A percentile compares a stretch with the other conserved stretches of the same genome.
These are phyloP conservation scores for Paratrypauchen microcephalus DNA, from an alignment of 2,797 vertebrate genomes.

Conservation along the genomic window DNA sequence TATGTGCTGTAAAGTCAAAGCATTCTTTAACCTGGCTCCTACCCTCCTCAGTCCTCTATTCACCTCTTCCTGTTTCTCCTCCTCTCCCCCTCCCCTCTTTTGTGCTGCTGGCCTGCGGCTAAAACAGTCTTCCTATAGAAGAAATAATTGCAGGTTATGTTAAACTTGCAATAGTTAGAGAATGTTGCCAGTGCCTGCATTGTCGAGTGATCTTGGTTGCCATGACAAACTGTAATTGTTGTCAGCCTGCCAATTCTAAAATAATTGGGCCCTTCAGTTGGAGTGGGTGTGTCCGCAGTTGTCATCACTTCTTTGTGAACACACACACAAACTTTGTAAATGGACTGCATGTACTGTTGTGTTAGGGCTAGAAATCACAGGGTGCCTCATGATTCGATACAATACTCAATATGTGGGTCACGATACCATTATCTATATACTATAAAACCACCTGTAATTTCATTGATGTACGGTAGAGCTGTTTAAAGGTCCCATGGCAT, in stretches of 20 bases:
- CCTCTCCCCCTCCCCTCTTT: constrained; percentile 14
- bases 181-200: constrained; percentile 8
- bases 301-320: constrained; percentile 34
- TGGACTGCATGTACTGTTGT: background rate
- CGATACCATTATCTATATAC: no score
- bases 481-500: no score
- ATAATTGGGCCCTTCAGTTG: constrained; percentile 40
- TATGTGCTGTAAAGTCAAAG: background rate
- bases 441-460: no score
- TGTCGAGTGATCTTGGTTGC: constrained; percentile 18
- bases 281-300: constrained; percentile 34
- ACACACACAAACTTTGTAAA: constrained; percentile 18
- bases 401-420: no score
- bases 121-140: constrained; percentile 10
- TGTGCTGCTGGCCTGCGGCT: constrained; percentile 2
- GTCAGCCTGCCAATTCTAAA: constrained; percentile 21
- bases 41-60: constrained; percentile 7
- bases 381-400: no score
- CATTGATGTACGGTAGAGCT: no score
- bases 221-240: constrained; percentile 12
- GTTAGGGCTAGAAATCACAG: no score
- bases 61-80: constrained; percentile 9
- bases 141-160: constrained; percentile 29
- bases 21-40: background rate
- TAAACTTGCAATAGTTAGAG: constrained; percentile 11